These are phyloP conservation scores for Chloropsis hardwickii DNA, from an alignment of 2,113 vertebrate genomes.

Conservation along the genomic window DNA sequence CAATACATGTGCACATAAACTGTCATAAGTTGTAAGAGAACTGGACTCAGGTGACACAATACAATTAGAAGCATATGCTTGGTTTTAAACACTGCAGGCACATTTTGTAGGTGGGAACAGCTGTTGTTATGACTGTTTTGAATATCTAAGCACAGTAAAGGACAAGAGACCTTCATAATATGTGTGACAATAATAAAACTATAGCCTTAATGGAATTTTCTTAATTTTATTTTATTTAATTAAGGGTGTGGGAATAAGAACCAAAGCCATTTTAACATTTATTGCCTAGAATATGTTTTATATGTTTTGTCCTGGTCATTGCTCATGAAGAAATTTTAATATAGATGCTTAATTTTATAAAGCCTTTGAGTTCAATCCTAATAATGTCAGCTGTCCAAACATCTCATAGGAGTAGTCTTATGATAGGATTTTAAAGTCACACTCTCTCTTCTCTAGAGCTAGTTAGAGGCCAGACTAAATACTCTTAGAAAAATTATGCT, in stretches of 20 bases:
- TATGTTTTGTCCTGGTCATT: background rate
- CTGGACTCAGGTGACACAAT: slow-evolving; percentile 5
- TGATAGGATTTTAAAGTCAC: background rate
- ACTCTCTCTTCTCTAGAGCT: background rate
- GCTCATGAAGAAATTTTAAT: background rate
- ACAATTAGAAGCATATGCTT: slow-evolving; percentile 13
- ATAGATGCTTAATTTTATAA: background rate
- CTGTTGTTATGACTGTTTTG: background rate
- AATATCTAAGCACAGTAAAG: background rate
- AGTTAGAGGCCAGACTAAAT: background rate
- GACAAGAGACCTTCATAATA: background rate
- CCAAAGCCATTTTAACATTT: background rate
- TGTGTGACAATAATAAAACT: background rate
- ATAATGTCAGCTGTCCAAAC: background rate
- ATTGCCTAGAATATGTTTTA: background rate
- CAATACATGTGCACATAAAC: background rate
- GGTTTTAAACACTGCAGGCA: background rate
- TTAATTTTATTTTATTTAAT: background rate
- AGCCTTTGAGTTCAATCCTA: background rate
- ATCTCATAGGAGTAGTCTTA: background rate
- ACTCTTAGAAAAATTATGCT: background rate
- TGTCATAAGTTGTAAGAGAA: background rate
- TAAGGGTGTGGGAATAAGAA: background rate
- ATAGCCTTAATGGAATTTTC: background rate
- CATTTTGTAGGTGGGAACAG: background rate